Conservation (phyloP, 2,113 vertebrate species). For the Protobothrops mucrosquamatus region DNA sequence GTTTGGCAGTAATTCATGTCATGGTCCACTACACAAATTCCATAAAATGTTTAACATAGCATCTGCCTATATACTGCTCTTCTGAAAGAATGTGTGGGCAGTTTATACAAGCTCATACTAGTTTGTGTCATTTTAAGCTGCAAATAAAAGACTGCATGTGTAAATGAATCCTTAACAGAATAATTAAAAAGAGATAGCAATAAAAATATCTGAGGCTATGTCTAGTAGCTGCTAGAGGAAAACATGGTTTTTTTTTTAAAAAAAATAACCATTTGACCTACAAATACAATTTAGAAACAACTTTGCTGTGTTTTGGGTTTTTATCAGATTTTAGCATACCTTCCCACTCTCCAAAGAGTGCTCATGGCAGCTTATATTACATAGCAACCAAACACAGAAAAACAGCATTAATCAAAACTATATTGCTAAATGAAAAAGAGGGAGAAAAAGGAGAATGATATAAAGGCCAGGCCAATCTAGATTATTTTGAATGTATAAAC, state of each 20-base stretch:
- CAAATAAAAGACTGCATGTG: neutral
- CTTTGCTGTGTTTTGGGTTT: neutral
- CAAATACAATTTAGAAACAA: neutral
- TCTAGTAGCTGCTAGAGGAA: neutral
- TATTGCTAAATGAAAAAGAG: neutral
- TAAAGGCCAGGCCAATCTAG: neutral
- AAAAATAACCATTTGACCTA: neutral
- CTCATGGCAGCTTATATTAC: neutral
- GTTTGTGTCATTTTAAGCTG: neutral
- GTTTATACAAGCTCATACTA: neutral
- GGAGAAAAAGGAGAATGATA: neutral
- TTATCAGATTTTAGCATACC: neutral
- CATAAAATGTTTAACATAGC: neutral
- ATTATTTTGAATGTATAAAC: neutral
- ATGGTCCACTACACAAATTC: neutral
- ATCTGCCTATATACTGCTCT: neutral
- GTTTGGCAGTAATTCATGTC: slow-evolving; percentile 4
- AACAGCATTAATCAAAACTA: neutral
- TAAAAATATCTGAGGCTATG: neutral
- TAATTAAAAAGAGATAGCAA: neutral
- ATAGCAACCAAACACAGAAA: neutral
- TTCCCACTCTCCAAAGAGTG: neutral
- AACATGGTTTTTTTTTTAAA: neutral
- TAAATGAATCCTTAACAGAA: neutral
- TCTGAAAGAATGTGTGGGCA: neutral